Conservation (phyloP, 2,113 vertebrate genomes). For the Rhinolophus ferrumequinum region DNA sequence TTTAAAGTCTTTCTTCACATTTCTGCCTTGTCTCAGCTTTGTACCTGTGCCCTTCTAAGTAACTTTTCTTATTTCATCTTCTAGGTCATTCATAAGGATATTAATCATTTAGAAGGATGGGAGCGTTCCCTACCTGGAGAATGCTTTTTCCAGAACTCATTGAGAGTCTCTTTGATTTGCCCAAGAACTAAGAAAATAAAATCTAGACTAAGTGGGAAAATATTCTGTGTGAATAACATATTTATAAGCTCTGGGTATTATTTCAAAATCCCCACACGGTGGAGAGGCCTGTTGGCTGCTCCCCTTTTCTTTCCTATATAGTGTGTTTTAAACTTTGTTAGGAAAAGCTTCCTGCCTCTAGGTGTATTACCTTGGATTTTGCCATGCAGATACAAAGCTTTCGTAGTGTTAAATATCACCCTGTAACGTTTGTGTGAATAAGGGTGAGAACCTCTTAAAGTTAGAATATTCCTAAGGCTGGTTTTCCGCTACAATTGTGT, state of each 20-base stretch:
- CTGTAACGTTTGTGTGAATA: background rate
- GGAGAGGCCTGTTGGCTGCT: slow-evolving; percentile 30
- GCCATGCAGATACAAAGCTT: background rate
- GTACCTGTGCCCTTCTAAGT: slow-evolving; percentile 30
- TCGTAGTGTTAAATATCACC: background rate
- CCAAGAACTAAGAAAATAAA: slow-evolving; percentile 61
- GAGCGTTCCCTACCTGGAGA: slow-evolving; percentile 67
- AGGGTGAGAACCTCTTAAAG: slow-evolving; percentile 21
- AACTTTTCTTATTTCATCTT: slow-evolving; percentile 65
- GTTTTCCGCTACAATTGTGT: background rate
- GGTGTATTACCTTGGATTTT: background rate
- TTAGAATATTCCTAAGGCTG: background rate
- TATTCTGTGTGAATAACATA: slow-evolving; percentile 67
- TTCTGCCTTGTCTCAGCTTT: slow-evolving; percentile 54
- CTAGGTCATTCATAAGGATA: slow-evolving; percentile 62
- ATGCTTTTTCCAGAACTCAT: slow-evolving; percentile 71
- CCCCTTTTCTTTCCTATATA: background rate
- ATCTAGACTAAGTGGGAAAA: slow-evolving; percentile 69
- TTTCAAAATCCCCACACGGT: slow-evolving; percentile 48
- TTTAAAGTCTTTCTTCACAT: slow-evolving; percentile 49
- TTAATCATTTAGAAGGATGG: slow-evolving; percentile 74
- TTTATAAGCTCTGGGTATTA: slow-evolving; percentile 76
- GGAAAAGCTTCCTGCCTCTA: slow-evolving; percentile 40
- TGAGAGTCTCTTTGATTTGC: slow-evolving; percentile 79
- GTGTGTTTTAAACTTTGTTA: slow-evolving; percentile 48